Base-by-base conservation (phyloP, 2,113 vertebrate species). In the Beaufortia kweichowensis region DNA sequence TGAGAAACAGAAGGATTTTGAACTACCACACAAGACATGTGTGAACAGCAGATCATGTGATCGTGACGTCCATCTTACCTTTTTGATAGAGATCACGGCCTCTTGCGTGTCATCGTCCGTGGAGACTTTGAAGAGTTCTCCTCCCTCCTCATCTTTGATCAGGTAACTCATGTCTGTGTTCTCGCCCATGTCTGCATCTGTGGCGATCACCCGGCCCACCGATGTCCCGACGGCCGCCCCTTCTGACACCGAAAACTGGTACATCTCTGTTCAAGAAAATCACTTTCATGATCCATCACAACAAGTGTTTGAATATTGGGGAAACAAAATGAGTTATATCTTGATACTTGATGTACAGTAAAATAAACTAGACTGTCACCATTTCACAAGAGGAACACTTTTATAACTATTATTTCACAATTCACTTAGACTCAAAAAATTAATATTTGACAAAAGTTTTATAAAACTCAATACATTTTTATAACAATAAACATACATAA, bases 131-230 rank as follows among this genome's bases (percentile, higher is more conserved):
- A 99, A 98, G 60, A 81, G 91, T 46, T 93, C 94, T 29, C 77
- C 91, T 53, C 94, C 93, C 9, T 96, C 96, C 79, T 95, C 93
- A 2, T 93, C 94, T 86, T 94, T 95, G 83, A 98, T 93, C 84
- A 94, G 93, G 53, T 98, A 99, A 2, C 90, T 95, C 96, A 99
- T 98, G 86, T 99, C 97, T 0, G 97, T 98, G 91, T 99, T 99
- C 81, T 97, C 95, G 0, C 95, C 97, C 83, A 98, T 94, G 59
- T 99, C 97, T 0, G 93, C 93, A 53, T 99, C 97, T 5, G 94
- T 95, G 10, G 96, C 97, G 83, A 94, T 98, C 87, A 98, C 92
- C 0, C 94, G 90, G 21, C 97, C 96, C 2, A 99, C 90, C 0
- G 95, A 91, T 0, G 94, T 95, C 79, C 95, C 96, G 0, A 96